A percentile compares a stretch with the other conserved stretches of the same genome.
Conservation (phyloP, 1,140 invertebrate species). For the Drosophila sproati region DNA sequence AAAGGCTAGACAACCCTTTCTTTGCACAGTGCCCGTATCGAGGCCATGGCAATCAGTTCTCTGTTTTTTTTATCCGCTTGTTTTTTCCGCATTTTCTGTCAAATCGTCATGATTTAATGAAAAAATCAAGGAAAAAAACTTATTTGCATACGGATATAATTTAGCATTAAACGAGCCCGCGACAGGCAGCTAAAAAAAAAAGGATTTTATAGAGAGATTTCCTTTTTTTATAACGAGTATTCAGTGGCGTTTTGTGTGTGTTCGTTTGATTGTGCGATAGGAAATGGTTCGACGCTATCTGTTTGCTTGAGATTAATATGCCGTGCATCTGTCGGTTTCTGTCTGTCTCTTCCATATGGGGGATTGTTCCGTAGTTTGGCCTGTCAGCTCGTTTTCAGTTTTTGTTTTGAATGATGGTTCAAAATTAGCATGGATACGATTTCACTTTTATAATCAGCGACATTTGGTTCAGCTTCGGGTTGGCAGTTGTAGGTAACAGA, state of each 20-base stretch:
- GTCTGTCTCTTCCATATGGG: conserved; percentile 27
- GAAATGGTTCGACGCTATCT: conserved; percentile 73
- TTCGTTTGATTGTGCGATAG: conserved; percentile 57
- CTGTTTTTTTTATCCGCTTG: conserved; percentile 16
- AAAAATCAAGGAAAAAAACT: conserved; percentile 80
- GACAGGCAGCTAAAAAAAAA: conserved; percentile 55
- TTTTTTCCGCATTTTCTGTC: conserved; percentile 58
- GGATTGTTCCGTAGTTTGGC: conserved; percentile 55
- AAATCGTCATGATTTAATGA: conserved; percentile 83
- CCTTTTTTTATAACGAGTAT: conserved; percentile 53
- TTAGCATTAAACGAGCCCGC: conserved; percentile 76
- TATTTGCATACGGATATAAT: conserved; percentile 83
- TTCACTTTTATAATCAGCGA: conserved; percentile 66
- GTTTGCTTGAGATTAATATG: conserved; percentile 83
- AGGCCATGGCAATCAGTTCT: conserved; percentile 36
- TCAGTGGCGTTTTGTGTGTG: conserved; percentile 20
- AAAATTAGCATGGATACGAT: conserved; percentile 81
- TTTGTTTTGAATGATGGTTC: conserved; percentile 58
- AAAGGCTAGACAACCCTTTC: conserved; percentile 49
- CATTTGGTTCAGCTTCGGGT: conserved; percentile 1
- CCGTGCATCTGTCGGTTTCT: conserved; percentile 78
- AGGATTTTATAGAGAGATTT: conserved; percentile 69
- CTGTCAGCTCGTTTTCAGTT: conserved; percentile 68
- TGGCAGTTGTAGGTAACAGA: conserved; percentile 54
- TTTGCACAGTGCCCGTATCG: conserved; percentile 57